phyloP scores from a whole-genome alignment of 2,797 vertebrate genomes.

The Oreonectes daqikongensis region DNA sequence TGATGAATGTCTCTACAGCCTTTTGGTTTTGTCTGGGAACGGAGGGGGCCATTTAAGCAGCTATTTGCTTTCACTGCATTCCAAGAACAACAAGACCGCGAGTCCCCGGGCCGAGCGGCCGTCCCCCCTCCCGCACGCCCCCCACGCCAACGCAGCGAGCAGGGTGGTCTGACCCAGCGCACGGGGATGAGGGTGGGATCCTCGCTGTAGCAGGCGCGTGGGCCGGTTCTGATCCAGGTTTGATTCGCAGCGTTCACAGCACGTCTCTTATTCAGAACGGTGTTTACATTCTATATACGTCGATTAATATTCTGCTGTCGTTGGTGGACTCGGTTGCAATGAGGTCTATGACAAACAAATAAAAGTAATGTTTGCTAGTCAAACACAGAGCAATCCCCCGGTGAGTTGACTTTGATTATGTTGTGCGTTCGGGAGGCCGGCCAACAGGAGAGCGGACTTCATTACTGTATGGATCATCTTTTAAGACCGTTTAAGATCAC shows the following conservation, averaged over 20 bases:
- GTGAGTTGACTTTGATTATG: slow-evolving; percentile 71
- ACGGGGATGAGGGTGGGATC: too few species aligned
- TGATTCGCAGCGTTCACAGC: background rate
- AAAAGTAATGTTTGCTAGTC: slow-evolving; percentile 57
- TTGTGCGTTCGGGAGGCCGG: slow-evolving; percentile 67
- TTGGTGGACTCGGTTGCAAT: slow-evolving; percentile 41
- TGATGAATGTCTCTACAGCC: slow-evolving; percentile 94
- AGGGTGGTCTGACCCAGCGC: slow-evolving; percentile 86
- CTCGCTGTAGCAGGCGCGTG: background rate
- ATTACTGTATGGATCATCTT: slow-evolving; percentile 85
- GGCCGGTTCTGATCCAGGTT: background rate
- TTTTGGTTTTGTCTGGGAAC: slow-evolving; percentile 92
- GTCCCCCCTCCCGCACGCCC: background rate
- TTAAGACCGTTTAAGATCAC: slow-evolving; percentile 82
- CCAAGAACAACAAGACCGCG: slow-evolving; percentile 94
- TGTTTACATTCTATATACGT: slow-evolving; percentile 48
- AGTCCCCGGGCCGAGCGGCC: slow-evolving; percentile 78
- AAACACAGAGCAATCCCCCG: slow-evolving; percentile 58
- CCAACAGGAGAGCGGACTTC: slow-evolving; percentile 73
- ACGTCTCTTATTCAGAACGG: slow-evolving; percentile 23
- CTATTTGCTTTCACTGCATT: slow-evolving; percentile 95
- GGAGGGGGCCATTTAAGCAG: slow-evolving; percentile 87
- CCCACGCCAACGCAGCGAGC: slow-evolving; percentile 68
- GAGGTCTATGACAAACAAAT: slow-evolving; percentile 45
- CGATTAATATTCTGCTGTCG: slow-evolving; percentile 54